phyloP scores from a whole-genome alignment of 2,113 vertebrate genomes.

The Phaetusa simplex region DNA sequence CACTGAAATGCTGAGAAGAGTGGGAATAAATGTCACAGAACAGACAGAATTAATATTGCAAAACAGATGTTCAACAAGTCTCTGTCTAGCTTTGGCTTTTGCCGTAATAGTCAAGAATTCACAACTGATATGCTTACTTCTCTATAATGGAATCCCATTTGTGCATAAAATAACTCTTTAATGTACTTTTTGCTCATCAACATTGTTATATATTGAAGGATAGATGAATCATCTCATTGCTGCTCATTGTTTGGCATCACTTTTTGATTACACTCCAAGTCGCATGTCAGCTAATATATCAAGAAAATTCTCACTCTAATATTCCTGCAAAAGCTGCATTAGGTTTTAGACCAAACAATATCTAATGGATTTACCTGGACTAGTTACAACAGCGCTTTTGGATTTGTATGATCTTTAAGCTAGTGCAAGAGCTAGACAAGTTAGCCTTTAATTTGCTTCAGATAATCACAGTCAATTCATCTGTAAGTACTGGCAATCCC shows the following conservation, averaged over 20 bases:
- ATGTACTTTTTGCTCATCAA: background rate
- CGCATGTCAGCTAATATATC: background rate
- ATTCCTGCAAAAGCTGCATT: background rate
- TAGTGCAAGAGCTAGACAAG: background rate
- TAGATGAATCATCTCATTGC: background rate
- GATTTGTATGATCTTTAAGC: conserved; percentile 1
- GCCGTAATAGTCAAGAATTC: conserved; percentile 13
- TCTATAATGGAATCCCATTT: conserved; percentile 12
- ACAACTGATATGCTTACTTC: background rate
- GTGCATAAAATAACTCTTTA: background rate
- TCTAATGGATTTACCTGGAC: background rate
- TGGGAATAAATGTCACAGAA: background rate
- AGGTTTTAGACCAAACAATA: background rate
- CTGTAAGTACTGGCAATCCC: background rate
- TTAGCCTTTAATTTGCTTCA: conserved; percentile 19
- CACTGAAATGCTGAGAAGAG: background rate
- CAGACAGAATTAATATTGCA: background rate
- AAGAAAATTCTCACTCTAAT: background rate
- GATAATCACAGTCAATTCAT: background rate
- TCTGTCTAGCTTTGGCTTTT: conserved; percentile 7
- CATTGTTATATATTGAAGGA: background rate
- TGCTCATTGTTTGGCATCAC: background rate
- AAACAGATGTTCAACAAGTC: conserved; percentile 36
- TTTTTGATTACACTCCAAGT: conserved; percentile 3
- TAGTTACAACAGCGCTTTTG: background rate